A percentile compares a stretch with the other conserved stretches of the same genome.
Conservation (phyloP, 1,140 invertebrate genomes). For the Drosophila sulfurigaster region DNA sequence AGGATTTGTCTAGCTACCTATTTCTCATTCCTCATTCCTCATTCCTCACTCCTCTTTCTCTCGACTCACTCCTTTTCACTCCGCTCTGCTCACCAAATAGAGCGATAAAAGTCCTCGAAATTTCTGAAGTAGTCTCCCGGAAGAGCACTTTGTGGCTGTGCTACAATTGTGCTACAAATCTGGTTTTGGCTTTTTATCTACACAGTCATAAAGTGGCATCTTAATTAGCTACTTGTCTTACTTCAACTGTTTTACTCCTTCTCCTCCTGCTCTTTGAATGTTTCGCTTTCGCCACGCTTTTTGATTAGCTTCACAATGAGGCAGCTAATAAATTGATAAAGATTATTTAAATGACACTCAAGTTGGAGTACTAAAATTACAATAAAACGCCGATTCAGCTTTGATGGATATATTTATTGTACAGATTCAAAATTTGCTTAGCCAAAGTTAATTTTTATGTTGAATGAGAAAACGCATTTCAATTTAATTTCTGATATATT, state of each 20-base stretch:
- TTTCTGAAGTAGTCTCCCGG: slow-evolving; percentile 8
- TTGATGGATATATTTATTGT: no score
- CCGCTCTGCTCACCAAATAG: background rate
- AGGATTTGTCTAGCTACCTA: slow-evolving; percentile 32
- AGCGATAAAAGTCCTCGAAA: slow-evolving; percentile 23
- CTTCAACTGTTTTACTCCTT: background rate
- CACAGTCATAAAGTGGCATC: slow-evolving; percentile 1
- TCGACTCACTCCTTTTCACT: no score
- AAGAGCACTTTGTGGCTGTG: slow-evolving; percentile 1
- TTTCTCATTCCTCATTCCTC: background rate
- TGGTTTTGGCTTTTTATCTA: slow-evolving; percentile 1
- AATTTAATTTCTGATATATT: no score
- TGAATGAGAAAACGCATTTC: no score
- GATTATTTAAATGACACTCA: background rate
- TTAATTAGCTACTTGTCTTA: slow-evolving; percentile 20
- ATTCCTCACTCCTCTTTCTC: background rate
- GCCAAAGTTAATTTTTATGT: no score
- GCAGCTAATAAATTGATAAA: background rate
- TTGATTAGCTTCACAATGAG: no score
- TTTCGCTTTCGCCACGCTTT: no score
- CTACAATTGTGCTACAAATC: slow-evolving; percentile 10
- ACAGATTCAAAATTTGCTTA: no score
- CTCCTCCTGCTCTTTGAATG: background rate
- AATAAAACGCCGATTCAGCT: no score
- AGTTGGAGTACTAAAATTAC: no score